phyloP scores from a whole-genome alignment of 2,888 invertebrate genomes.

The Phalera bucephala region DNA sequence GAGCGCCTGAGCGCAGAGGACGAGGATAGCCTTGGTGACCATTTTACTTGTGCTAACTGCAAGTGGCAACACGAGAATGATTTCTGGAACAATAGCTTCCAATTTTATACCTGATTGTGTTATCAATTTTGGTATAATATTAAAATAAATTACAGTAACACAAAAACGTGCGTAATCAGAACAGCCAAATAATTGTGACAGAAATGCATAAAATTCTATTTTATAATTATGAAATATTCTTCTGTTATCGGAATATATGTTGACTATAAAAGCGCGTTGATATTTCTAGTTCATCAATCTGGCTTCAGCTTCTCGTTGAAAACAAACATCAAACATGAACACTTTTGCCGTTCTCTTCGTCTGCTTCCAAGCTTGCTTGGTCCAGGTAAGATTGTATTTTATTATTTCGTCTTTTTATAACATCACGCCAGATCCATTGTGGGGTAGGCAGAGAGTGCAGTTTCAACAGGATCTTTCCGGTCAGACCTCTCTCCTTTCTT shows the following conservation, averaged over 20 bases:
- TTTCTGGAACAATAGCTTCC: too few species aligned
- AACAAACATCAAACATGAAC: conserved; percentile 14
- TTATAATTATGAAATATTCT: too few species aligned
- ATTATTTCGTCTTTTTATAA: neutral
- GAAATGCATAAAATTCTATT: neutral
- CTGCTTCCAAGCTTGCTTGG: conserved; percentile 23
- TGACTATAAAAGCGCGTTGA: conserved; percentile 7
- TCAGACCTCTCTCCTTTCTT: too few species aligned
- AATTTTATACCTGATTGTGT: neutral
- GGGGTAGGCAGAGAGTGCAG: too few species aligned
- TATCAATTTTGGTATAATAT: neutral
- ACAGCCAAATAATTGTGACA: too few species aligned
- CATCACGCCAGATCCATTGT: too few species aligned
- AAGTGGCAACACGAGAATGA: neutral
- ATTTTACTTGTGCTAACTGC: conserved; percentile 5
- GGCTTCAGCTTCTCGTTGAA: conserved; percentile 2
- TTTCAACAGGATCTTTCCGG: too few species aligned
- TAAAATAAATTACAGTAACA: too few species aligned
- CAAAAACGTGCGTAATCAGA: neutral
- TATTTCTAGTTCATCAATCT: neutral
- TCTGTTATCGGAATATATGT: too few species aligned
- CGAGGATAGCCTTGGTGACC: conserved; percentile 12
- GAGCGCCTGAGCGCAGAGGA: conserved; percentile 11
- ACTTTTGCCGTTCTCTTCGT: conserved; percentile 14
- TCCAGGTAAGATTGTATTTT: conserved; percentile 12